Evolutionary conservation across 2,888 invertebrate genomes (phyloP), one percentile per base, ranked within the genome.

Genomic region (Biston betularia): DNA sequence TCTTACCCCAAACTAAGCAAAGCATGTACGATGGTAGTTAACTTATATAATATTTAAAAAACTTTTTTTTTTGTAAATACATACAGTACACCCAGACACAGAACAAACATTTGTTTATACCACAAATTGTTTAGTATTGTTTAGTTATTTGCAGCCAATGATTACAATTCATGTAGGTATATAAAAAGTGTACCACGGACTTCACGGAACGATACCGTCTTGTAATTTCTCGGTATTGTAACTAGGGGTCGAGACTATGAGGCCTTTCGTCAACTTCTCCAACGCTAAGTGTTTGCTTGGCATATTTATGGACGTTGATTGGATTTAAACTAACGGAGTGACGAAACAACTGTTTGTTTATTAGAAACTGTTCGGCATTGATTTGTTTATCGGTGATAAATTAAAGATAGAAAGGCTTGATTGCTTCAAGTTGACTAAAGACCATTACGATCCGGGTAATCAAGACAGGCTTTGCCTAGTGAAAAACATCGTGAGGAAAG

Each of bases 301-400:
- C 62, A 63, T 68, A 54, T 68, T 68, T 70, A 70, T 68, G 58
- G 63, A 42, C 44, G 49, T 38, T 67, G 64, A 64, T 69, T 70
- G 63, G 58, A 58, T 59, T 59, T 63, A 59, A 69, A 63, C 54
- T 53, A 65, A 69, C 44, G n/a, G 34, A 40, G 61, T 69, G 63
- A 53, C 50, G 63, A 66, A 60, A 66, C 24, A 3, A 34, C 4
- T 56, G 42, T 50, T 69, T 55, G 52, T 63, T 65, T 58, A 56
- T 54, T 40, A 24, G 24, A 48, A 60, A 46, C 44, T 49, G 45
- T 58, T 11, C 14, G 33, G 14, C 15, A 44, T 44, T 58, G 54
- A 65, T 55, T 62, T 45, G 54, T 65, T 59, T 62, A 61, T 62
- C 7, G 50, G 38, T 34, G 11, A 11, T 55, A 54, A 49, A 49